Base-by-base conservation (phyloP, 2,797 vertebrate genomes). In the Heterohyrax brucei region DNA sequence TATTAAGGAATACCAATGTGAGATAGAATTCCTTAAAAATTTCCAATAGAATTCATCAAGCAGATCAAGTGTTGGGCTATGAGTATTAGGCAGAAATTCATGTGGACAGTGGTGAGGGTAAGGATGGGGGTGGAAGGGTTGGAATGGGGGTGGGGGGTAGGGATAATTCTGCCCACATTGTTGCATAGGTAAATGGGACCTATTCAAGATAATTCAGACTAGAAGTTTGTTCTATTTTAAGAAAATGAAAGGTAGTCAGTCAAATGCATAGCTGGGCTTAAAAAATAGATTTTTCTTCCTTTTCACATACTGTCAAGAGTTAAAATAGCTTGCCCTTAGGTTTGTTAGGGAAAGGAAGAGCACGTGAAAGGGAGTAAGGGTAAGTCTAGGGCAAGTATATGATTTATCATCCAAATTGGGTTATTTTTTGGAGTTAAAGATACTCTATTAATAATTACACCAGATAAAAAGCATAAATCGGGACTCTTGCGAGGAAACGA, bases 371-470 rank as follows among this genome's bases (percentile, higher is more conserved):
- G 64, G 87, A 89, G n/a, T 61, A 61, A 19, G 64, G 88, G 75
- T 91, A 94, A 96, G 72, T 64, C 39, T 13, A 93, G 93, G 72
- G 84, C 92, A 96, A 73, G 84, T 80, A 68, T 88, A 39, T 95
- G 97, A 96, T 96, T 96, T 97, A 96, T 96, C 91, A 82, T 97
- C 70, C 78, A 96, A 96, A 97, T 91, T 96, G 89, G 96, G 94
- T 95, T 89, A 97, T 53, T 96, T 96, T 93, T 95, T 10, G 64
- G 91, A 93, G 79, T 89, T 92, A 96, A 95, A 94, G 81, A 64
- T 70, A 85, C 78, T 96, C 93, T 97, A 96, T 96, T 97, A 98
- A 97, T 97, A 97, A 98, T 98, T 97, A 96, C 22, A 68, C 24
- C 1, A 14, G 94, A 95, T 94, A 97, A 96, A 97, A 97, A 85